phyloP scores from a whole-genome alignment of 2,113 vertebrate species.

The Picathartes gymnocephalus region DNA sequence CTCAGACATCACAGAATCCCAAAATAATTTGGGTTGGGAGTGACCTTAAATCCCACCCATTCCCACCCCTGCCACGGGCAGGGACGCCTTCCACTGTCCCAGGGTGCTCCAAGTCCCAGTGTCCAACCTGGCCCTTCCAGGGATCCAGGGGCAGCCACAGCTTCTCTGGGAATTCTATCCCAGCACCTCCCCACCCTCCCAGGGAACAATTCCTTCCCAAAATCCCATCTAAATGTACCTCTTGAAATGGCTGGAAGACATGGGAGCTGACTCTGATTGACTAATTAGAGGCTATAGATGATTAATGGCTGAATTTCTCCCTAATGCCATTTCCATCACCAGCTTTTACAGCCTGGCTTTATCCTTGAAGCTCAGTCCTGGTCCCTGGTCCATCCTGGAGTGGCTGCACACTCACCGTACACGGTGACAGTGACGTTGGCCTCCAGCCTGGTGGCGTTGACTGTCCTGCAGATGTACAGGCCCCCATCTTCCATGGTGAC shows the following conservation, averaged over 20 bases:
- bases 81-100: neutral
- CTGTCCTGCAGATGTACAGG: slow-evolving; percentile 72
- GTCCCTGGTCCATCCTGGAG: neutral
- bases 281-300: neutral
- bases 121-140: neutral
- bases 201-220: neutral
- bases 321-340: neutral
- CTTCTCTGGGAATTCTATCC: neutral
- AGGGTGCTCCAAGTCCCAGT: neutral
- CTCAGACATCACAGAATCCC: neutral
- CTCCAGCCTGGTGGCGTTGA: slow-evolving; percentile 17
- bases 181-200: rapidly evolving
- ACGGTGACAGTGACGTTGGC: slow-evolving; percentile 66
- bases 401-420: slow-evolving; percentile 70
- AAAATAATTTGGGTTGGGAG: neutral
- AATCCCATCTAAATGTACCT: neutral
- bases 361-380: neutral
- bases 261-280: neutral
- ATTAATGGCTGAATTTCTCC: neutral
- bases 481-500: slow-evolving; percentile 79
- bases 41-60: neutral
- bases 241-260: neutral
- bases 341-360: neutral
- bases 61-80: neutral
- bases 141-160: neutral